Evolutionary conservation across 2,797 vertebrate genomes (phyloP), one percentile per base, ranked within the genome.

Genomic region (Danio jaintianensis): DNA sequence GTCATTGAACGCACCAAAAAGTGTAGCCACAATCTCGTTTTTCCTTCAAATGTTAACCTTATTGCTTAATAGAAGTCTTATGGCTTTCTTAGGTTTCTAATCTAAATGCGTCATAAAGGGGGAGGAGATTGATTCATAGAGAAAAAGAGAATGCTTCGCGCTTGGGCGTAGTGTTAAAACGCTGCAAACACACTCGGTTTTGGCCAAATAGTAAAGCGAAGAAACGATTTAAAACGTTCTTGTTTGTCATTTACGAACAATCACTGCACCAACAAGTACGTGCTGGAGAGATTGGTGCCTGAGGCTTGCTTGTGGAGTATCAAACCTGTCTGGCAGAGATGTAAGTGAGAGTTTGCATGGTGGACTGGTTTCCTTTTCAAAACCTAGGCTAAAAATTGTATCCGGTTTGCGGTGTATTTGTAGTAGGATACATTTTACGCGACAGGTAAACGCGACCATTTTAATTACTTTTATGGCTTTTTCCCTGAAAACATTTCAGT

Each of bases 71-170:
- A 22, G 52, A 66, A 58, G 58, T 72, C 66, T 59, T 29, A 18
- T 52, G 64, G 1, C 5, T 74, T 62, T 78, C 64, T 83, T 29
- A 15, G 20, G 47, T 43, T 78, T 79, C 36, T 63, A 36, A 38
- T 55, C 4, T 7, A 47, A 48, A 40, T 20, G 59, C 66, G 67
- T 67, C 72, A 80, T 29, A 16, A 73, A 79, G 16, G 20, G 50
- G 52, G 42, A 50, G 78, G 36, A 22, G 45, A 18, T 3, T 15
- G 38, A 40, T 22, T 53, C 38, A 38, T 9, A 40, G 7, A 47
- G 59, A 59, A 67, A n/a, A 45, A 15, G 43, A 29, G 18, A 63
- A 2, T 20, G 50, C 59, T 72, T 72, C 58, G 13, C 10, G 20
- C 22, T 66, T 53, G 72, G 52, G 78, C 52, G 82, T 75, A 40